Evolutionary conservation across 2,113 vertebrate genomes (phyloP).

Genomic region (Microcebus jonahi): DNA sequence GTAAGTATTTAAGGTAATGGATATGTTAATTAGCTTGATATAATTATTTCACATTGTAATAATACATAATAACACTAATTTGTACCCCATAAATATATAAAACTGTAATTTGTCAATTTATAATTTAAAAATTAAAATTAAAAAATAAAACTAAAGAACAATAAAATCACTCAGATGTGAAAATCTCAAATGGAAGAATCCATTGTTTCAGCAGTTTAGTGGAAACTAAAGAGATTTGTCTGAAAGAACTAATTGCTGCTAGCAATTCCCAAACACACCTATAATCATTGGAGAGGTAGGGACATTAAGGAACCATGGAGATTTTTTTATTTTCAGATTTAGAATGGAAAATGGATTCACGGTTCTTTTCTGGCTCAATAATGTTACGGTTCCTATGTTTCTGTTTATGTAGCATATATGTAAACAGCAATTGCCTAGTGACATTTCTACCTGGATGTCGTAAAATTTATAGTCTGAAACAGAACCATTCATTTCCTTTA

Average conservation of each 20-base stretch:
- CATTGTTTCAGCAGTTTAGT: background rate
- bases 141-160: background rate
- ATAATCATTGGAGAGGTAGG: background rate
- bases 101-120: background rate
- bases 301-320: background rate
- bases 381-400: background rate
- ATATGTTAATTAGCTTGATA: background rate
- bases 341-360: background rate
- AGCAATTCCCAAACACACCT: background rate
- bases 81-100: background rate
- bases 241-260: background rate
- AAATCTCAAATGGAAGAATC: background rate
- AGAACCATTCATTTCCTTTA: background rate
- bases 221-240: background rate
- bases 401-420: background rate
- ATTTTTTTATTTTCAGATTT: background rate
- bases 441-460: background rate
- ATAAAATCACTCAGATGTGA: background rate
- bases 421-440: background rate
- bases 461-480: background rate
- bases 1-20: background rate
- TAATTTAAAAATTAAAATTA: background rate
- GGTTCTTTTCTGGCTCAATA: background rate
- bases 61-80: background rate
- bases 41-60: background rate